A percentile compares a stretch with the other conserved stretches of the same genome.
Conservation (phyloP, 2,888 invertebrate genomes). For the Periphyllus acericola region DNA sequence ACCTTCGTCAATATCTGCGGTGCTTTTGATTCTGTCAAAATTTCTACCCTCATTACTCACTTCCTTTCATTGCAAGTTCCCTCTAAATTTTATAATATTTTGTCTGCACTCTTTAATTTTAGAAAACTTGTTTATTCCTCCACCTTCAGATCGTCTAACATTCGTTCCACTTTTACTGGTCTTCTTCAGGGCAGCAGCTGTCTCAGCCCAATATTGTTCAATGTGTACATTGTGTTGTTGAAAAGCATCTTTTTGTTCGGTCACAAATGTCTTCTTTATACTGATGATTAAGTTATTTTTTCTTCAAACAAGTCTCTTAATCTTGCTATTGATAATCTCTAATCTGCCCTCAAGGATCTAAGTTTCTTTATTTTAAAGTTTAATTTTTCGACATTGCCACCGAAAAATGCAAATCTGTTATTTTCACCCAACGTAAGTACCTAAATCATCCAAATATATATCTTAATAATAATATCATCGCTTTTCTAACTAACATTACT, state of each 20-base stretch:
- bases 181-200: too few relatives aligned
- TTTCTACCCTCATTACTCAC: neutral
- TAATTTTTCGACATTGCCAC: neutral
- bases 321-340: neutral
- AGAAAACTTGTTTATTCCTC: too few relatives aligned
- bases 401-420: neutral
- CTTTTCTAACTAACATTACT: neutral
- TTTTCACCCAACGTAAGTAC: neutral
- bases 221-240: neutral
- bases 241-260: neutral
- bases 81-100: neutral
- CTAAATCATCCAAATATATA: neutral
- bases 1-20: too few relatives aligned
- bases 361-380: neutral
- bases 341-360: neutral
- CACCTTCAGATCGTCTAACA: too few relatives aligned
- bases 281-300: neutral
- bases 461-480: neutral
- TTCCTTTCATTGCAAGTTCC: neutral
- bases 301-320: conserved; percentile 1
- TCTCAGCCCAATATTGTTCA: neutral
- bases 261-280: conserved; percentile 4
- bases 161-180: neutral
- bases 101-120: neutral
- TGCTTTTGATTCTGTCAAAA: too few relatives aligned